Evolutionary conservation across 2,797 vertebrate species (phyloP).

Genomic region (Aplochiton taeniatus): DNA sequence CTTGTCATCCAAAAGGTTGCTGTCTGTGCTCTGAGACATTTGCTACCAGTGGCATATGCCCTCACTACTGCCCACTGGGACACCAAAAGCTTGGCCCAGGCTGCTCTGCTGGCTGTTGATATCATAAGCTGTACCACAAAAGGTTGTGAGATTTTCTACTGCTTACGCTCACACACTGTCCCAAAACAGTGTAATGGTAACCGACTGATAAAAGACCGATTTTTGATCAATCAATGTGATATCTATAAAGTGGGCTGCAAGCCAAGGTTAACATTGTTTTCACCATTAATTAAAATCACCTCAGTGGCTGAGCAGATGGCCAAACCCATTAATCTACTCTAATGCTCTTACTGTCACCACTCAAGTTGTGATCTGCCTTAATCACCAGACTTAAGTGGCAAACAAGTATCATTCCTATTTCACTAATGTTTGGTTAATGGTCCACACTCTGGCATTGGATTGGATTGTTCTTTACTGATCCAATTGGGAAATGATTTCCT

Average conservation of each 20-base stretch:
- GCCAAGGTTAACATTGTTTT: slow-evolving; percentile 58
- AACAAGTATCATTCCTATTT: slow-evolving; percentile 70
- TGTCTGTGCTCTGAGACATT: slow-evolving; percentile 60
- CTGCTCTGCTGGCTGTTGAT: slow-evolving; percentile 43
- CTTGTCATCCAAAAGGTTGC: slow-evolving; percentile 63
- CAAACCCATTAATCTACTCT: slow-evolving; percentile 66
- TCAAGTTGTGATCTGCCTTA: slow-evolving; percentile 76
- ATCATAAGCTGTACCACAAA: background rate
- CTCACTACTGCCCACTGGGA: slow-evolving; percentile 61
- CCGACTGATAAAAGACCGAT: slow-evolving; percentile 37
- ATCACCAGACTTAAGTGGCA: slow-evolving; percentile 77
- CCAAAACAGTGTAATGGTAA: slow-evolving; percentile 30
- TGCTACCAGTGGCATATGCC: slow-evolving; percentile 70
- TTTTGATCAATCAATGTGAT: slow-evolving; percentile 45
- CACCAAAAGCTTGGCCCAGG: slow-evolving; percentile 63
- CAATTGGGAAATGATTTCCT: too few species aligned
- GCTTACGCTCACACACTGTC: background rate
- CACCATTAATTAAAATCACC: slow-evolving; percentile 76
- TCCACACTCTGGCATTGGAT: background rate
- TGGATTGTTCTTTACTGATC: too few species aligned
- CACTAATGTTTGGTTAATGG: slow-evolving; percentile 54
- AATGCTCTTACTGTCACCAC: slow-evolving; percentile 76
- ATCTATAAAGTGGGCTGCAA: slow-evolving; percentile 35
- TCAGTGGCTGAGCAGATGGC: slow-evolving; percentile 75
- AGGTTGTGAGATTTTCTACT: slow-evolving; percentile 12